A percentile compares a stretch with the other conserved stretches of the same genome.
Evolutionary conservation across 2,888 invertebrate species (phyloP).

Genomic region (Ichneumon xanthorius): DNA sequence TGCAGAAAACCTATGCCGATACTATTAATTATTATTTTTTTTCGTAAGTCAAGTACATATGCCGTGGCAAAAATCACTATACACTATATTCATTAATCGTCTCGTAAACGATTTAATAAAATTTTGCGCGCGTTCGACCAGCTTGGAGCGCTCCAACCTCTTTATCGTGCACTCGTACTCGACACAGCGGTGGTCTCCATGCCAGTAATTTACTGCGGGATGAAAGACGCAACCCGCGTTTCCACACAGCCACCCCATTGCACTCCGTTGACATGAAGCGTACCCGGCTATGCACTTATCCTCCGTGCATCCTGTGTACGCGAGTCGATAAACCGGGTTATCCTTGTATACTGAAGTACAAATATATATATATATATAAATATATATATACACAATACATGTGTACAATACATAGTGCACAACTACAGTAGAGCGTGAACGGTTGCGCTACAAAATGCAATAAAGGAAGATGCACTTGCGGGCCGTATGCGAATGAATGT

Average conservation of each 20-base stretch:
- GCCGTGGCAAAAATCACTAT: neutral
- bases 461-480: slow-evolving; percentile 32
- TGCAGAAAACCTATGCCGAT: no score
- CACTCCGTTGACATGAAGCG: slow-evolving; percentile 44
- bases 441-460: slow-evolving; percentile 55
- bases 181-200: neutral
- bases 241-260: slow-evolving; percentile 39
- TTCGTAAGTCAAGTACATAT: no score
- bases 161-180: neutral
- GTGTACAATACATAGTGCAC: slow-evolving; percentile 4
- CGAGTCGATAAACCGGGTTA: slow-evolving; percentile 60
- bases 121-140: no score
- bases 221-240: slow-evolving; percentile 13
- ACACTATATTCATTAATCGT: no score
- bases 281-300: slow-evolving; percentile 60
- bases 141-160: no score
- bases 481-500: slow-evolving; percentile 16
- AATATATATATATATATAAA: no score
- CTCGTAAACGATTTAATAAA: no score
- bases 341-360: slow-evolving; percentile 42
- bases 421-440: slow-evolving; percentile 17
- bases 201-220: neutral
- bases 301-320: slow-evolving; percentile 45
- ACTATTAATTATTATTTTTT: no score
- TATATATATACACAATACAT: slow-evolving; percentile 18